phyloP scores from a whole-genome alignment of 2,113 vertebrate species.

The Centropus bengalensis region DNA sequence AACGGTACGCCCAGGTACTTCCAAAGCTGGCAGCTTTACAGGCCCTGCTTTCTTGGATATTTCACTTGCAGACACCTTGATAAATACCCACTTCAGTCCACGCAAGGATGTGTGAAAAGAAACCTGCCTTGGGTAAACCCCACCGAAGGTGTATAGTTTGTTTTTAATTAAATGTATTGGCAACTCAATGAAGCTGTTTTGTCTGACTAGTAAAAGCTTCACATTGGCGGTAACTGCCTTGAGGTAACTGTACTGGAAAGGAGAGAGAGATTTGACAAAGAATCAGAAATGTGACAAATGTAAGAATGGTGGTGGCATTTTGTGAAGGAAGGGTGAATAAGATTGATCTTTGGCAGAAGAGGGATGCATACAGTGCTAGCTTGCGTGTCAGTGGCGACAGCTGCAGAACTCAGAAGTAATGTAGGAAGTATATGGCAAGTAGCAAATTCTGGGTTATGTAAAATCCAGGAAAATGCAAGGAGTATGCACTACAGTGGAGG shows the following conservation, averaged over 20 bases:
- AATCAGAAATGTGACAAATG: background rate
- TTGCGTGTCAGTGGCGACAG: background rate
- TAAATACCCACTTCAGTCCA: background rate
- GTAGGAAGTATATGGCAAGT: background rate
- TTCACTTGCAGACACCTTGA: background rate
- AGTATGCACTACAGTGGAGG: background rate
- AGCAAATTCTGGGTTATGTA: background rate
- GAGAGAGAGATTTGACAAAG: background rate
- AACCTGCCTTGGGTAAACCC: background rate
- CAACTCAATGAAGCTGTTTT: background rate
- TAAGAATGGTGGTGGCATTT: background rate
- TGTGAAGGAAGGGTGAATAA: background rate
- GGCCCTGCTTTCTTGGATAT: background rate
- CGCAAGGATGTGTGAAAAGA: background rate
- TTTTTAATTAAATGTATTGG: background rate
- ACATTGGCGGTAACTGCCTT: background rate
- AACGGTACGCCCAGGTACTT: background rate
- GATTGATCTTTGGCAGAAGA: background rate
- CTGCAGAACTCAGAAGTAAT: background rate
- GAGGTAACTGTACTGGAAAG: background rate
- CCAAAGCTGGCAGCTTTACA: constrained; percentile 18
- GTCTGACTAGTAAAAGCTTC: background rate
- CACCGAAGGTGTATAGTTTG: background rate
- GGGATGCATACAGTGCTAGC: background rate
- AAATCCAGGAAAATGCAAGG: background rate